These are phyloP conservation scores for Aleadryas rufinucha DNA, from an alignment of 2,113 vertebrate species.

Conservation along the genomic window DNA sequence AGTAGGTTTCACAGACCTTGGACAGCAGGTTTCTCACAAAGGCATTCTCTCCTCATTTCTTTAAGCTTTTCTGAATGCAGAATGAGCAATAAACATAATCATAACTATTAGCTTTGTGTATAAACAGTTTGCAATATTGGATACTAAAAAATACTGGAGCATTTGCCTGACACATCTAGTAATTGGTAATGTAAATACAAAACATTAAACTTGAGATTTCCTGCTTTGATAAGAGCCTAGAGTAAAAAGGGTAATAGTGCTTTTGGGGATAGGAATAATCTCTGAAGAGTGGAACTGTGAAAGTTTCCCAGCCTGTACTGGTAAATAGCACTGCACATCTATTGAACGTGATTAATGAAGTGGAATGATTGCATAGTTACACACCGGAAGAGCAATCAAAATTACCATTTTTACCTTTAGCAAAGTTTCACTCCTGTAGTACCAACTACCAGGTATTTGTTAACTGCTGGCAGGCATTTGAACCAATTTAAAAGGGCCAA, in stretches of 20 bases:
- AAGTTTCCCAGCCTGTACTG: neutral
- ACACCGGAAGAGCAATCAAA: neutral
- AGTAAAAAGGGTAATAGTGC: neutral
- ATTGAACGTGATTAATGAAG: constrained; percentile 13
- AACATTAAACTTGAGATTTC: neutral
- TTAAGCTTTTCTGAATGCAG: neutral
- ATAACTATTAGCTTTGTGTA: constrained; percentile 15
- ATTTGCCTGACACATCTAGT: neutral
- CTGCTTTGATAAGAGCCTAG: neutral
- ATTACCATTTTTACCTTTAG: neutral
- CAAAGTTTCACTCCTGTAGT: neutral
- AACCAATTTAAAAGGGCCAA: neutral
- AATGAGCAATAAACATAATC: neutral
- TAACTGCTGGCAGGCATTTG: neutral
- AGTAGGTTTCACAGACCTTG: neutral
- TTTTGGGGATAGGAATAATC: neutral
- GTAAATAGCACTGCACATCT: neutral
- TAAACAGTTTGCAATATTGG: neutral
- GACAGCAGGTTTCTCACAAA: neutral
- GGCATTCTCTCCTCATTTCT: neutral
- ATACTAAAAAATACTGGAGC: neutral
- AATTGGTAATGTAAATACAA: neutral
- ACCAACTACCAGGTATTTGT: neutral
- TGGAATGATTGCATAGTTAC: constrained; percentile 11
- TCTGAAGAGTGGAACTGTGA: neutral